Conservation (phyloP, 2,888 invertebrate species). For the Rhamnusium bicolor region DNA sequence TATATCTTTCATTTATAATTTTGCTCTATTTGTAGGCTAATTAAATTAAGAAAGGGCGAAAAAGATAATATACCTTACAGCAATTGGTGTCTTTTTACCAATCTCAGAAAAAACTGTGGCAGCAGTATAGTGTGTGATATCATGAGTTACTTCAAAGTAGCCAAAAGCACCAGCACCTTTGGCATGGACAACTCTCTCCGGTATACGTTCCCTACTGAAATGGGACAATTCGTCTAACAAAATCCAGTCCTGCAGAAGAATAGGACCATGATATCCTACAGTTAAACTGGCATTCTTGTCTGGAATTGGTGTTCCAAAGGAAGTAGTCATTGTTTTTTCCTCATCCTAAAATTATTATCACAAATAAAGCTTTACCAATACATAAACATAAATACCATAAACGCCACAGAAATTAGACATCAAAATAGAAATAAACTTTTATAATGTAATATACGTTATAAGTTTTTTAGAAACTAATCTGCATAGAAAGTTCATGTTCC, state of each 20-base stretch:
- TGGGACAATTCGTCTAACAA: constrained; percentile 86
- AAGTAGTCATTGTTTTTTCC: constrained; percentile 81
- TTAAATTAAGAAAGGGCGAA: neutral
- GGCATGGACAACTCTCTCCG: constrained; percentile 96
- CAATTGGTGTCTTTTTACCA: constrained; percentile 86
- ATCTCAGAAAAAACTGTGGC: constrained; percentile 84
- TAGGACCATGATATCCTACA: constrained; percentile 90
- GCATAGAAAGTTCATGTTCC: too few species aligned
- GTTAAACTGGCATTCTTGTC: constrained; percentile 85
- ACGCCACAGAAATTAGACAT: too few species aligned
- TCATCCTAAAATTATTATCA: constrained; percentile 71
- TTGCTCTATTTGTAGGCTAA: too few species aligned
- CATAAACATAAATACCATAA: too few species aligned
- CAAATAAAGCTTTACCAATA: too few species aligned
- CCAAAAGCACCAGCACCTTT: constrained; percentile 95
- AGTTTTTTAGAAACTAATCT: too few species aligned
- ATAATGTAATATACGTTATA: too few species aligned
- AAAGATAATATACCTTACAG: constrained; percentile 74
- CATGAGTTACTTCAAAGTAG: constrained; percentile 90
- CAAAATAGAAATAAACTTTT: too few species aligned
- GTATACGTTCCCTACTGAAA: constrained; percentile 94
- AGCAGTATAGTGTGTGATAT: constrained; percentile 85
- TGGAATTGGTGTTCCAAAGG: constrained; percentile 87
- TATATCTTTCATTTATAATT: too few species aligned
- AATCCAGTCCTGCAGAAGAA: constrained; percentile 88